Base-by-base conservation (phyloP, 2,888 invertebrate genomes). In the Ormyrus labotus region DNA sequence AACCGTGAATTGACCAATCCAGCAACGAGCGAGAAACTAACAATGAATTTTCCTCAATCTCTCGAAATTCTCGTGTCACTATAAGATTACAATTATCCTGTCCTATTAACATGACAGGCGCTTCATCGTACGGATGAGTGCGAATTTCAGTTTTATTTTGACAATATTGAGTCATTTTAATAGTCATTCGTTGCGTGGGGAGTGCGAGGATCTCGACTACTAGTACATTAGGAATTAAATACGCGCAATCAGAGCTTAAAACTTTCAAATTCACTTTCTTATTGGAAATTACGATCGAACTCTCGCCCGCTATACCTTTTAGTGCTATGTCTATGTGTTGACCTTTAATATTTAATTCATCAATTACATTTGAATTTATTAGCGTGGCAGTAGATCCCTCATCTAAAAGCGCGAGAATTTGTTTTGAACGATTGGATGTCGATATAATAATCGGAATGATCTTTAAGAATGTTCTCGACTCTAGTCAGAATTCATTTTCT, bases 1-100 rank as follows among this genome's bases (percentile, higher is more conserved):
- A 5, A 19, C 67, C 60, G 9, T 75, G 67, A 45, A 75, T 67
- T 8, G 67, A 1, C 67, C 60, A 75, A 10, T 67, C 67, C 10
- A 75, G n/a, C n/a, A 68, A 75, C 67, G 5, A 68, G n/a, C 19
- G 19, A 19, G 19, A 19, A 0, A 19, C 19, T 19, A 19, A 19
- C 19, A 19, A 19, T 19, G 19, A 19, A 19, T 19, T 19, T 19
- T 1, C 19, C 19, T 19, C 19, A 1, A 19, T 19, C 19, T 19
- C 19, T 19, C 19, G 19, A 19, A 19, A 19, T 19, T 19, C 19
- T 19, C 19, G 19, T 19, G 19, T 19, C 19, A 19, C 19, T 19
- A 19, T 19, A 0, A 19, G 19, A n/a, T 60, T n/a, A n/a, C 58
- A 51, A 45, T 67, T 7, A 8, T 58, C 60, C 13, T 68, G 51